Evolutionary conservation across 2,888 invertebrate genomes (phyloP).

Genomic region (Drosophila suboccidentalis): DNA sequence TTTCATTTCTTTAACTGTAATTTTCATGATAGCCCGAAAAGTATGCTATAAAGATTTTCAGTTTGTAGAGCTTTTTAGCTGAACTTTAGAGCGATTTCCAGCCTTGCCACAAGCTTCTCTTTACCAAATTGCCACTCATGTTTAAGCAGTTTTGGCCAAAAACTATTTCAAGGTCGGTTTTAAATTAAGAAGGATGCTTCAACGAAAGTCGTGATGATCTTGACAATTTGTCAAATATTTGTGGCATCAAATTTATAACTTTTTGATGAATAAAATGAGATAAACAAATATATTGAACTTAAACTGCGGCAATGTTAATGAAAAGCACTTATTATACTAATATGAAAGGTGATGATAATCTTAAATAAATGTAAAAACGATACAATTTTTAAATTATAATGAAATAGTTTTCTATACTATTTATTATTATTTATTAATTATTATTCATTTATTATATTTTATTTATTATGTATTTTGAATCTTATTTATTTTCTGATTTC

Average conservation of each 20-base stretch:
- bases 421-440: too few relatives aligned
- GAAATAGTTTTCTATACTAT: too few relatives aligned
- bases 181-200: neutral
- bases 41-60: neutral
- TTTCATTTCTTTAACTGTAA: neutral
- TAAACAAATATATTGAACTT: neutral
- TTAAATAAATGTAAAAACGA: too few relatives aligned
- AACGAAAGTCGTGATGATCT: conserved; percentile 9
- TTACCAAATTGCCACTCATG: neutral
- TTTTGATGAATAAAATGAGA: neutral
- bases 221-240: neutral
- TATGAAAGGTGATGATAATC: neutral
- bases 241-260: neutral
- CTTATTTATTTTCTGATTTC: too few relatives aligned
- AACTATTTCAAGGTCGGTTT: conserved; percentile 1
- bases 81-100: neutral
- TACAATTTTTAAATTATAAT: too few relatives aligned
- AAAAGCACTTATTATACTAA: neutral
- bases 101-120: conserved; percentile 3
- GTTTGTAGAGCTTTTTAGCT: neutral
- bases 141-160: conserved; percentile 5
- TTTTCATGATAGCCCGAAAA: conserved; percentile 1
- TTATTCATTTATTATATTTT: too few relatives aligned
- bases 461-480: too few relatives aligned
- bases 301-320: neutral